Evolutionary conservation across 2,797 vertebrate species (phyloP), one percentile per base, ranked within the genome.

Genomic region (Knipowitschia caucasica): DNA sequence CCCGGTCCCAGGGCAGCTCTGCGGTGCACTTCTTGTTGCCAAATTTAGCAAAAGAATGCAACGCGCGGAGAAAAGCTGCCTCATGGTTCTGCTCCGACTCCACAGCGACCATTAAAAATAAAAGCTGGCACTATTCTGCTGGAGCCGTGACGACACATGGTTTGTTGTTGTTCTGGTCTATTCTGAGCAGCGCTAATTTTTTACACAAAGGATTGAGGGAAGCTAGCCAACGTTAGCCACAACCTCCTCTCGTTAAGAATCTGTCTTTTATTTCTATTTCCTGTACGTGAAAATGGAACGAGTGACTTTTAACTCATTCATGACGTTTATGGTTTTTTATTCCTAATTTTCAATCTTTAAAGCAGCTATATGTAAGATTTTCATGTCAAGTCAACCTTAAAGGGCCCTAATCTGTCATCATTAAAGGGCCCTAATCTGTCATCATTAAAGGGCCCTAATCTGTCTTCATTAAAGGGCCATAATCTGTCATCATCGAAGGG

Each of bases 211-310:
- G 68, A 80, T 74, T 66, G 68, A 76, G n/a, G 55, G 59, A 73
- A 30, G 75, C 55, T 42, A 63, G 70, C 78, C 83, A 81, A 85
- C 87, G 84, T 86, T 82, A 85, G 50, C 59, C 59, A 64, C 69
- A 53, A 69, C 66, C 53, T 43, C 43, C 62, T 38, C 49, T 78
- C 80, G 70, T 72, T 45, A 0, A 63, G 75, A 67, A 70, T 72
- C 64, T 63, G 44, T 65, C 46, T 4, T 39, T 39, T 3, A 8
- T 17, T 38, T 10, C 17, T 38, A 3, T 18, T 15, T 20, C n/a
- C n/a, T n/a, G n/a, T n/a, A n/a, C n/a, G n/a, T n/a, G n/a, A n/a
- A n/a, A n/a, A n/a, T n/a, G n/a, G n/a, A n/a, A n/a, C n/a, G n/a
- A n/a, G n/a, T n/a, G n/a, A n/a, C n/a, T n/a, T n/a, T n/a, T n/a